phyloP scores from a whole-genome alignment of 1,140 invertebrate genomes.

The Anoplophora glabripennis region DNA sequence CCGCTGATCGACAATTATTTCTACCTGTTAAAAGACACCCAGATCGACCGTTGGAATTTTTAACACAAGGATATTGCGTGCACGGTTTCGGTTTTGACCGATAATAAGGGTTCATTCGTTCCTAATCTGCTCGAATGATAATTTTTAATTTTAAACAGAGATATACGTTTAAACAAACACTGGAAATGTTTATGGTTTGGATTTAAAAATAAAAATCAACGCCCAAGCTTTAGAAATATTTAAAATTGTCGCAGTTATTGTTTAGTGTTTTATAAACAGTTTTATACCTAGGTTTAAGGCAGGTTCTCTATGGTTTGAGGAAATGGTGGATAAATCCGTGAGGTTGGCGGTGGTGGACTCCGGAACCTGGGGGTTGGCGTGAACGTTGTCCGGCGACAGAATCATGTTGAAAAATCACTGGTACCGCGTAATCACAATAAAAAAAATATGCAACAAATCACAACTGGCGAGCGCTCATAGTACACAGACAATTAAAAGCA shows the following conservation, averaged over 20 bases:
- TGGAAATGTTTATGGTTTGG: too few species aligned
- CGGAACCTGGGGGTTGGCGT: constrained; percentile 35
- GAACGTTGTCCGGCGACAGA: constrained; percentile 44
- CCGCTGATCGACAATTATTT: background rate
- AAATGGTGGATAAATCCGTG: constrained; percentile 28
- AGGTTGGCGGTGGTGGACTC: constrained; percentile 34
- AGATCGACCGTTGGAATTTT: background rate
- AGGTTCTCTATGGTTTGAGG: constrained; percentile 37
- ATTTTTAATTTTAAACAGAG: too few species aligned
- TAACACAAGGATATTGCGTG: background rate
- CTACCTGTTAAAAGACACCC: background rate
- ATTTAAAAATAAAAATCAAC: too few species aligned
- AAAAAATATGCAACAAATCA: constrained; percentile 4
- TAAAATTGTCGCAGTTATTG: too few species aligned
- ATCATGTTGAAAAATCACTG: constrained; percentile 38
- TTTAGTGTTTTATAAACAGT: background rate
- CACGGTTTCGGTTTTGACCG: background rate
- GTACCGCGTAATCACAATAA: background rate
- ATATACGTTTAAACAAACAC: too few species aligned
- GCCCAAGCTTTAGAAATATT: too few species aligned
- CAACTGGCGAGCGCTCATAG: background rate
- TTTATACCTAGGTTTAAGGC: constrained; percentile 46
- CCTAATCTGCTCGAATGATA: too few species aligned
- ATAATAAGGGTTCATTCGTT: too few species aligned
- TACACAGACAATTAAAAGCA: constrained; percentile 8